A percentile compares a stretch with the other conserved stretches of the same genome.
These are phyloP conservation scores for Pteria penguin DNA, from an alignment of 2,888 invertebrate species.

Conservation along the genomic window DNA sequence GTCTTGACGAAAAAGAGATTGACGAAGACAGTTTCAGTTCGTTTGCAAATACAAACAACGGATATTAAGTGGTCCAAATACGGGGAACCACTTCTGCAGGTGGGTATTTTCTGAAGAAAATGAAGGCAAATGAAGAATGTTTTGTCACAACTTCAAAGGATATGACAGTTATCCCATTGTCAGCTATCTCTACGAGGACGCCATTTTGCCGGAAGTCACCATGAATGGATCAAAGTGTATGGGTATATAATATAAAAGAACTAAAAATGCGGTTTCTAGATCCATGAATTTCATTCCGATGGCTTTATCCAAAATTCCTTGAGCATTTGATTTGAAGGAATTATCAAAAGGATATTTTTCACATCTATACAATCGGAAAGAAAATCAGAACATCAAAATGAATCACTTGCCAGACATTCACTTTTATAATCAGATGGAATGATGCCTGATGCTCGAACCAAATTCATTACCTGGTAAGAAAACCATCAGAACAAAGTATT, in stretches of 20 bases:
- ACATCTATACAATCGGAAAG: constrained; percentile 44
- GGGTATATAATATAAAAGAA: constrained; percentile 21
- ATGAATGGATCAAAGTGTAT: constrained; percentile 45
- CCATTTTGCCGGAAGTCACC: constrained; percentile 32
- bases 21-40: neutral
- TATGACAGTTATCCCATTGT: constrained; percentile 48
- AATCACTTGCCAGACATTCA: constrained; percentile 40
- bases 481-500: no score
- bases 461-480: no score
- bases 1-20: constrained; percentile 15
- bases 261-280: constrained; percentile 33
- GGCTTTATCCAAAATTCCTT: constrained; percentile 41
- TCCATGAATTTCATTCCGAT: constrained; percentile 49
- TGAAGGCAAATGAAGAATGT: constrained; percentile 27
- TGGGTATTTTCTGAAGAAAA: constrained; percentile 49
- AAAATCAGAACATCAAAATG: constrained; percentile 38
- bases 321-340: constrained; percentile 41
- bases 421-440: constrained; percentile 39
- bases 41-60: constrained; percentile 9
- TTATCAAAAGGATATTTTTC: constrained; percentile 49
- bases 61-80: constrained; percentile 3
- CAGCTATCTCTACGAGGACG: constrained; percentile 34
- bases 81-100: constrained; percentile 37
- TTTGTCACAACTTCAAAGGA: constrained; percentile 52
- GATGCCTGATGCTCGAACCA: constrained; percentile 41